Evolutionary conservation across 64 coral and sea anemone genomes (phyloP).

Genomic region (Pachyseris speciosa): DNA sequence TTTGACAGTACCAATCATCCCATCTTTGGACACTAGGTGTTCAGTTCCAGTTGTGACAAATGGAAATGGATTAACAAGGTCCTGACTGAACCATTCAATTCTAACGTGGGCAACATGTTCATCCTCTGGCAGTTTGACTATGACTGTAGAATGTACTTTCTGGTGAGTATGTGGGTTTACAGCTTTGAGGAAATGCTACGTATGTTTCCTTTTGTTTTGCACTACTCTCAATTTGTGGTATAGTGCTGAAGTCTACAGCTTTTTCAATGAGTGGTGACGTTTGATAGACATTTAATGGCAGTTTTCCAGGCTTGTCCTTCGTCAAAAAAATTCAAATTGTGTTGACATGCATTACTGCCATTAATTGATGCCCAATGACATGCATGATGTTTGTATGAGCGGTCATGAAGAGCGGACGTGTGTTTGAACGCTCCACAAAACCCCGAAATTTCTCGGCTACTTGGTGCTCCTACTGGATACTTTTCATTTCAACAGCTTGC

Average conservation of each 20-base stretch:
- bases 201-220: constrained; percentile 12
- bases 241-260: constrained; percentile 36
- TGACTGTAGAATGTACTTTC: too few species aligned
- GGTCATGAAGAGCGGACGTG: too few species aligned
- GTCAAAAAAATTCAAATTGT: constrained; percentile 24
- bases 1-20: constrained; percentile 14
- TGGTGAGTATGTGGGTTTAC: too few species aligned
- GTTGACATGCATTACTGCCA: constrained; percentile 33
- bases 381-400: too few species aligned
- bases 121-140: too few species aligned
- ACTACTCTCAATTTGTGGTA: constrained; percentile 24
- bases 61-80: too few species aligned
- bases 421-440: too few species aligned
- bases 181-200: constrained; percentile 27
- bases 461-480: too few species aligned
- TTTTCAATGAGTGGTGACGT: constrained; percentile 18
- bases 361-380: constrained; percentile 1
- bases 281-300: constrained; percentile 55
- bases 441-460: too few species aligned
- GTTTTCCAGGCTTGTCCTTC: constrained; percentile 62
- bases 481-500: too few species aligned
- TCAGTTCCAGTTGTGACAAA: constrained; percentile 42
- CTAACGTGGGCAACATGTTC: too few species aligned
- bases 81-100: too few species aligned
- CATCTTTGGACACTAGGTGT: constrained; percentile 42